Conservation (phyloP, 2,888 invertebrate genomes). For the Andrena camellia region DNA sequence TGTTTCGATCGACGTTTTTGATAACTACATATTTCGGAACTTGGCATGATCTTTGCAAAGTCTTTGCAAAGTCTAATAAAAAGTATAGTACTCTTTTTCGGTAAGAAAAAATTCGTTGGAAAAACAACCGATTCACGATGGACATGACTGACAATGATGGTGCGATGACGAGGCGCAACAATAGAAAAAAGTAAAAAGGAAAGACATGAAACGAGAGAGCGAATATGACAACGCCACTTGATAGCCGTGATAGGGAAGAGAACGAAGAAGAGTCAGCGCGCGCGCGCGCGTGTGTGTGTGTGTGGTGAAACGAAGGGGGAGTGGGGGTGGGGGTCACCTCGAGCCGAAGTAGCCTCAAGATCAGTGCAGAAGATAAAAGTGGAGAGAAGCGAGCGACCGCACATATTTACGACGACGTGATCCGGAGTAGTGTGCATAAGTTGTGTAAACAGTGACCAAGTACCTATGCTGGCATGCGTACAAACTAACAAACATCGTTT, state of each 20-base stretch:
- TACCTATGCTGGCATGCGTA: slow-evolving; percentile 13
- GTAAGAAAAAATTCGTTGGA: background rate
- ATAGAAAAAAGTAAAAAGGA: slow-evolving; percentile 7
- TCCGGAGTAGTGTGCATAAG: slow-evolving; percentile 26
- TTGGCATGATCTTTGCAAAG: no score
- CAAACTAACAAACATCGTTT: slow-evolving; percentile 8
- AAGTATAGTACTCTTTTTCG: background rate
- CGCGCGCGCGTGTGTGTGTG: no score
- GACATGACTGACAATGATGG: background rate
- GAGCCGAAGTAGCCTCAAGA: slow-evolving; percentile 24
- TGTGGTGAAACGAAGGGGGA: slow-evolving; percentile 6
- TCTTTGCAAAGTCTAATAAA: no score
- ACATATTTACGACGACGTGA: slow-evolving; percentile 8
- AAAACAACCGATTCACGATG: background rate
- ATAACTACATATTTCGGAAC: no score
- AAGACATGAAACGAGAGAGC: slow-evolving; percentile 13
- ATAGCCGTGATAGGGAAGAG: background rate
- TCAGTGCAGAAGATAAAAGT: slow-evolving; percentile 25
- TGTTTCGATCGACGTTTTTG: no score
- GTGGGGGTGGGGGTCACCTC: slow-evolving; percentile 24
- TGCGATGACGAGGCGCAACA: background rate
- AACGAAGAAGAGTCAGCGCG: slow-evolving; percentile 4
- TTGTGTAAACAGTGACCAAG: slow-evolving; percentile 25
- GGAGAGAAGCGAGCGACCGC: slow-evolving; percentile 31
- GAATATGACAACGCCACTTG: slow-evolving; percentile 10